These are phyloP conservation scores for Grammomys surdaster DNA, from an alignment of 2,113 vertebrate species.

Conservation along the genomic window DNA sequence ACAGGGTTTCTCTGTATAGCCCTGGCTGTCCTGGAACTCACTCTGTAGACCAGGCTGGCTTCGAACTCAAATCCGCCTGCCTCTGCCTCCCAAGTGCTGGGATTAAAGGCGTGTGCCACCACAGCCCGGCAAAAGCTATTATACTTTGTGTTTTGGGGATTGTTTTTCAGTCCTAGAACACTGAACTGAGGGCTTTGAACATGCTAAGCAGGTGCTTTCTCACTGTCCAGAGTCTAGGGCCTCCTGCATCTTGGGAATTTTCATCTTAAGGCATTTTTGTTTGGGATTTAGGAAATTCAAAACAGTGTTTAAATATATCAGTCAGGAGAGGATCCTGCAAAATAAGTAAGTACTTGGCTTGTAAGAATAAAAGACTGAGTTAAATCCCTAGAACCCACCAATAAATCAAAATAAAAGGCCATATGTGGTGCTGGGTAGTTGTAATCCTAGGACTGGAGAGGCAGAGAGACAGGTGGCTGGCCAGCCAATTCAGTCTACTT, in stretches of 20 bases:
- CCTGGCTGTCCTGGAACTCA: too few relatives aligned
- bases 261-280: background rate
- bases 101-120: too few relatives aligned
- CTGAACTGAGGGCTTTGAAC: background rate
- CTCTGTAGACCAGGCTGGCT: too few relatives aligned
- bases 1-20: too few relatives aligned
- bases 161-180: background rate
- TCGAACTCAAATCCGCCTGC: too few relatives aligned
- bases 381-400: background rate
- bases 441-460: background rate
- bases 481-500: background rate
- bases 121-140: background rate
- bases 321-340: background rate
- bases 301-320: background rate
- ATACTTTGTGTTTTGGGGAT: background rate
- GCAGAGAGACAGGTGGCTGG: background rate
- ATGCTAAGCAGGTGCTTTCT: background rate
- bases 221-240: background rate
- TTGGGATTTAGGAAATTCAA: background rate
- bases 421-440: background rate
- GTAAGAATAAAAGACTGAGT: background rate
- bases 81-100: too few relatives aligned
- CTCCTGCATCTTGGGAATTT: background rate
- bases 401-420: background rate
- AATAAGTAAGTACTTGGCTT: background rate